Conservation (phyloP, 2,888 invertebrate genomes). For the Hermaeophaga mercurialis region DNA sequence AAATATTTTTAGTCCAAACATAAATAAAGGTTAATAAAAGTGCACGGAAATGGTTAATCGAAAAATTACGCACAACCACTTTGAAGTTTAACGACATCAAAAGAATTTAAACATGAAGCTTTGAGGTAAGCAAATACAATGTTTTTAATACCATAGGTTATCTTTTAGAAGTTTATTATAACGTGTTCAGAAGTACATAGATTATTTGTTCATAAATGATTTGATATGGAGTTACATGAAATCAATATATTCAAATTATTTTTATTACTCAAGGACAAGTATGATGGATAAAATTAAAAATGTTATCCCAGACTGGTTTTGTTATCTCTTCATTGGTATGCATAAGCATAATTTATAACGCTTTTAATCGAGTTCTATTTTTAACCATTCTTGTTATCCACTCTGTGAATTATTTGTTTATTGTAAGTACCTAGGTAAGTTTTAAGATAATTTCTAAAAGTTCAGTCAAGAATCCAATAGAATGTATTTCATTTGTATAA, state of each 20-base stretch:
- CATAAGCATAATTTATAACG: constrained; percentile 14
- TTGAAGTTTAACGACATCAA: neutral
- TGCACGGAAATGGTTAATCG: constrained; percentile 6
- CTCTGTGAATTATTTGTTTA: neutral
- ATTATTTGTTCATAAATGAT: too few relatives aligned
- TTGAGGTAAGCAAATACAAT: constrained; percentile 12
- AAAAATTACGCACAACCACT: neutral
- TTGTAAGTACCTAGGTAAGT: neutral
- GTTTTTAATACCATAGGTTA: too few relatives aligned
- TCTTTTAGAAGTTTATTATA: too few relatives aligned
- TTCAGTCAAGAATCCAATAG: too few relatives aligned
- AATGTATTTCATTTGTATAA: too few relatives aligned
- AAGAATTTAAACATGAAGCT: constrained; percentile 1
- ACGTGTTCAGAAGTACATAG: too few relatives aligned
- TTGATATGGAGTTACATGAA: too few relatives aligned
- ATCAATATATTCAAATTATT: too few relatives aligned
- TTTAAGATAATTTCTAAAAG: too few relatives aligned
- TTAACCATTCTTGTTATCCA: constrained; percentile 7
- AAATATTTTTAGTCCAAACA: constrained; percentile 7
- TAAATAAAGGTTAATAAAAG: constrained; percentile 7
- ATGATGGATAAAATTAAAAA: neutral
- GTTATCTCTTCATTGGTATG: constrained; percentile 20
- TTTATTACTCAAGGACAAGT: neutral
- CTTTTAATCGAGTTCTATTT: constrained; percentile 25
- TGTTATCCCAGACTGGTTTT: constrained; percentile 1